Conservation (phyloP, 2,888 invertebrate genomes). For the Tetranychus piercei region DNA sequence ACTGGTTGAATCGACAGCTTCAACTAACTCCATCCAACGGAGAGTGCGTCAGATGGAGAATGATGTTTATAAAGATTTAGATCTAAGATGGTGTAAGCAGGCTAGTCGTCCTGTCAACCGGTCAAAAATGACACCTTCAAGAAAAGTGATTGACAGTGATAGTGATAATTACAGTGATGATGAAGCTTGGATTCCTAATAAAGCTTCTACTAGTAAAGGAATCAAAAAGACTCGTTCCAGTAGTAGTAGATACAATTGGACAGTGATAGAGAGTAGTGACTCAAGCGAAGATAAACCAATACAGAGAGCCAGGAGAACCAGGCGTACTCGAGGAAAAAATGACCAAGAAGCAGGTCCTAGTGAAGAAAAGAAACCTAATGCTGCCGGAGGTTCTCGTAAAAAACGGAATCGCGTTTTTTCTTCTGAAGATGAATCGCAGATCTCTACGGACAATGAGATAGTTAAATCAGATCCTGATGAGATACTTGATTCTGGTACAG, state of each 20-base stretch:
- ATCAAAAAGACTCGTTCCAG: not conserved
- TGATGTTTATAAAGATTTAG: not conserved
- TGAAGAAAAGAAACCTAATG: not conserved
- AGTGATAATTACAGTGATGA: not conserved
- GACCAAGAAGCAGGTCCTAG: not conserved
- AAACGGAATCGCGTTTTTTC: not conserved
- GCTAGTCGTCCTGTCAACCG: not conserved
- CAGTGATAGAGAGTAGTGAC: not conserved
- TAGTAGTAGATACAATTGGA: not conserved
- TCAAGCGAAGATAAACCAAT: not conserved
- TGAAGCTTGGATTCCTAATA: not conserved
- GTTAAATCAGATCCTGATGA: not conserved
- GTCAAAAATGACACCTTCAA: not conserved
- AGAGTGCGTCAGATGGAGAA: not conserved
- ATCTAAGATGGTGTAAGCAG: not conserved
- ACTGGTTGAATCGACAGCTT: slow-evolving; percentile 1
- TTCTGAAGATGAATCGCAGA: not conserved
- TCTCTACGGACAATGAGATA: not conserved
- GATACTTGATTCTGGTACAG: not conserved
- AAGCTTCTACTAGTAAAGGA: not conserved
- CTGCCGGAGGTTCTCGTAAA: not conserved
- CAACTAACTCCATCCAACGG: not conserved
- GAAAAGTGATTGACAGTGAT: not conserved
- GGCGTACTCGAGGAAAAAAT: not conserved
- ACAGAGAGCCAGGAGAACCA: not conserved